Base-by-base conservation (phyloP, 2,113 vertebrate genomes). In the Podarcis raffonei region DNA sequence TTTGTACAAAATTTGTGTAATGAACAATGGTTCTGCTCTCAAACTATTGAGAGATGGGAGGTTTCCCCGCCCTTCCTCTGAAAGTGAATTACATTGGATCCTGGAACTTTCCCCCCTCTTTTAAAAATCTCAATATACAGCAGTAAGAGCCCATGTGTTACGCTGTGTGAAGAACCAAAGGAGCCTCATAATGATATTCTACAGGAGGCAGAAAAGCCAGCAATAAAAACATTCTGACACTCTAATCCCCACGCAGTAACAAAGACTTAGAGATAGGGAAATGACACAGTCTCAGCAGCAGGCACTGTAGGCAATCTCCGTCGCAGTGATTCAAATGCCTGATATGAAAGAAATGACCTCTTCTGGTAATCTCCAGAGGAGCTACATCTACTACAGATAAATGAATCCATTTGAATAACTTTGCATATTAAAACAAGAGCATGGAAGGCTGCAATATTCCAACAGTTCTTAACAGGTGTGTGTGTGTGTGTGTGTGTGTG, bases 271-370 rank as follows among this genome's bases (percentile, higher is more conserved):
- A 88, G 22, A 53, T 2, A 87, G 84, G 74, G 89, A 93, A 92
- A 90, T 83, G 0, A 83, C 18, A 89, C 18, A 65, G 86, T 71
- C 6, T 74, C 53, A 75, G 37, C 59, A 92, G 32, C 42, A 81
- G 85, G 25, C 4, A 42, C 27, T 79, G 20, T 32, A 91, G 77
- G 48, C 42, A 89, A 84, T 84, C 82, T 89, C 1, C 2, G 48
- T 88, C 48, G 39, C 30, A 89, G 88, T 69, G n/a, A 92, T 89
- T 91, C 91, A 93, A 92, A 92, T 16, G 0, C 37, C 77, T 92
- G 75, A 90, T 74, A 13, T 76, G 53, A 71, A 86, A 76, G 42
- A 92, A 92, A 53, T 91, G 87, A 91, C 88, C 84, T 94, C 90
- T 92, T 88, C 71, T 68, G 74, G 13, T 85, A 86, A 77, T 66